Base-by-base conservation (phyloP, 2,888 invertebrate species). In the Ctenicera cuprea region DNA sequence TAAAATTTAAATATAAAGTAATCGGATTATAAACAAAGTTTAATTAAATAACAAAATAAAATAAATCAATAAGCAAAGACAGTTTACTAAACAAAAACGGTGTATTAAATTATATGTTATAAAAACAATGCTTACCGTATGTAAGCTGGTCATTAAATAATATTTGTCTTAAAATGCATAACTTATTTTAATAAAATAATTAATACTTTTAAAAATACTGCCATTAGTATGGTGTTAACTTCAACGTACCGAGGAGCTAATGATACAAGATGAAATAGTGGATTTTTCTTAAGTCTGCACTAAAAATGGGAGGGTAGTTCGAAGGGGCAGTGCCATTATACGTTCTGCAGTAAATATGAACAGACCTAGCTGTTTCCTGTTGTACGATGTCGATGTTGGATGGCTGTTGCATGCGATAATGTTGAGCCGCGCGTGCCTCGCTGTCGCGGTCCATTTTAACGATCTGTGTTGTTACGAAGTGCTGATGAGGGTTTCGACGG, bases 401-500 rank as follows among this genome's bases (percentile, higher is more conserved):
- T 85, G 82, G 81, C 81, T 85, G 84, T 85, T 85, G 85, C 85
- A 85, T 85, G 85, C 82, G 77, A 75, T 71, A 43, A 67, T 69
- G 73, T 73, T 69, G 73, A 76, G 48, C 63, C 79, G 78, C 79
- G 78, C 80, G 80, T 79, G 79, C 75, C 74, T 76, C 76, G 68
- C 65, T 75, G 61, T 68, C 68, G 72, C 68, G 68, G 83, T 82
- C 80, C 78, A 82, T 84, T 83, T 85, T 86, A 86, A 86, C 85
- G 80, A 82, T 86, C 84, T 86, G 82, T 86, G 85, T 86, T 87
- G 84, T 86, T 86, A 84, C 89, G 85, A 88, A 99, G 98, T 93
- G 99, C 99, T 91, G 98, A 99, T 92, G 98, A 99, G 92, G 97
- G 97, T 92, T 99, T 99, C 92, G 99, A 99, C 92, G 97, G 98